Conservation (phyloP, 1,140 invertebrate genomes). For the Galleria mellonella region DNA sequence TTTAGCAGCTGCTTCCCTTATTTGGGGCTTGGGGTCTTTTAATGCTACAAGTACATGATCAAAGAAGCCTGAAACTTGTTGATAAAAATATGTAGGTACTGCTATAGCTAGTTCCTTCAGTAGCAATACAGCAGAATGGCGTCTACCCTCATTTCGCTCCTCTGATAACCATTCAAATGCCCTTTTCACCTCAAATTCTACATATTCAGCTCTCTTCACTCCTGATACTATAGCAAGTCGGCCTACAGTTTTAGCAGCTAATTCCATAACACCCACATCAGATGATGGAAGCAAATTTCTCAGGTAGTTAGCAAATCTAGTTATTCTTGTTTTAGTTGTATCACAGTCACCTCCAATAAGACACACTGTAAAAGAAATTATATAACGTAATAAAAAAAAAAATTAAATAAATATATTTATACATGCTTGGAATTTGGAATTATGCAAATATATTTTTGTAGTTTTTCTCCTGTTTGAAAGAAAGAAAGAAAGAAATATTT, state of each 20-base stretch:
- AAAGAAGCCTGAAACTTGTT: slow-evolving; percentile 97
- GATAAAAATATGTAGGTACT: slow-evolving; percentile 98
- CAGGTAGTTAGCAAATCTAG: slow-evolving; percentile 94
- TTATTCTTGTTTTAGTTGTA: slow-evolving; percentile 91
- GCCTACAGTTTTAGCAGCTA: slow-evolving; percentile 96
- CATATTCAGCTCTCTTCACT: slow-evolving; percentile 94
- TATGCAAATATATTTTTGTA: no score
- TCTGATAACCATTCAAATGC: slow-evolving; percentile 95
- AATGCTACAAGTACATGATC: slow-evolving; percentile 96
- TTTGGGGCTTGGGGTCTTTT: slow-evolving; percentile 92
- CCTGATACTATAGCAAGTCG: slow-evolving; percentile 93
- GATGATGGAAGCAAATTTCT: slow-evolving; percentile 91
- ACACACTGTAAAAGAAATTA: slow-evolving; percentile 80
- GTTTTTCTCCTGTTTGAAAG: no score
- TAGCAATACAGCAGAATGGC: slow-evolving; percentile 94
- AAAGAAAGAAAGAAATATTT: no score
- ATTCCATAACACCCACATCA: slow-evolving; percentile 95
- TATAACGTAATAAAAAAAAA: neutral
- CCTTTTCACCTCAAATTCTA: slow-evolving; percentile 93
- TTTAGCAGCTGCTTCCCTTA: slow-evolving; percentile 94
- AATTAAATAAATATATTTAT: no score
- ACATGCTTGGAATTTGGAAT: no score
- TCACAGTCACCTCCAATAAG: slow-evolving; percentile 94
- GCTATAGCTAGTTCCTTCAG: slow-evolving; percentile 95
- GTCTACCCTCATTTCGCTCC: slow-evolving; percentile 91